Evolutionary conservation across 2,888 invertebrate species (phyloP).

Genomic region (Acrobasis suavella): DNA sequence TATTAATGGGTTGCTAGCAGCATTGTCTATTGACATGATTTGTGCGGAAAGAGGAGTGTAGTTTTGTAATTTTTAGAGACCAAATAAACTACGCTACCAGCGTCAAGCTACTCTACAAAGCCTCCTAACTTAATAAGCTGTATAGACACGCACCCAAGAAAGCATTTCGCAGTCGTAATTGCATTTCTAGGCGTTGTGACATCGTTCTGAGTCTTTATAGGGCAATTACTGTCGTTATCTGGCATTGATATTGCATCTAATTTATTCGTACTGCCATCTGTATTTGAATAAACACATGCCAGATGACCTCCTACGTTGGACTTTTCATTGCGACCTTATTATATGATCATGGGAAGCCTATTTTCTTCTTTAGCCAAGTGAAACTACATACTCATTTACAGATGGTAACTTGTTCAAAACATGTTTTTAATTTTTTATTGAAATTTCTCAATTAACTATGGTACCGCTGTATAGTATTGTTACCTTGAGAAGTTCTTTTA

Average conservation of each 20-base stretch:
- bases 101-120: too few relatives aligned
- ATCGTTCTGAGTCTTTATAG: constrained; percentile 78
- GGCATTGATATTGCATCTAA: constrained; percentile 80
- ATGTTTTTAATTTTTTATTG: too few relatives aligned
- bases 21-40: too few relatives aligned
- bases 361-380: constrained; percentile 38
- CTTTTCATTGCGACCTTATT: constrained; percentile 49
- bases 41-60: too few relatives aligned
- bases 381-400: not conserved
- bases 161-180: constrained; percentile 71
- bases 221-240: constrained; percentile 79
- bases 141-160: constrained; percentile 66
- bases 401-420: too few relatives aligned
- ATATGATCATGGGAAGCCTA: constrained; percentile 52
- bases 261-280: constrained; percentile 68
- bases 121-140: constrained; percentile 37
- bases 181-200: constrained; percentile 73
- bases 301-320: constrained; percentile 53
- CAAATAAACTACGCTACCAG: too few relatives aligned
- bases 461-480: too few relatives aligned
- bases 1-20: too few relatives aligned
- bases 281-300: constrained; percentile 67
- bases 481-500: too few relatives aligned
- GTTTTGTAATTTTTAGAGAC: too few relatives aligned
- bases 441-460: too few relatives aligned